A percentile compares a stretch with the other conserved stretches of the same genome.
These are phyloP conservation scores for Myiotriccus ornatus DNA, from an alignment of 2,797 vertebrate genomes.

Conservation along the genomic window DNA sequence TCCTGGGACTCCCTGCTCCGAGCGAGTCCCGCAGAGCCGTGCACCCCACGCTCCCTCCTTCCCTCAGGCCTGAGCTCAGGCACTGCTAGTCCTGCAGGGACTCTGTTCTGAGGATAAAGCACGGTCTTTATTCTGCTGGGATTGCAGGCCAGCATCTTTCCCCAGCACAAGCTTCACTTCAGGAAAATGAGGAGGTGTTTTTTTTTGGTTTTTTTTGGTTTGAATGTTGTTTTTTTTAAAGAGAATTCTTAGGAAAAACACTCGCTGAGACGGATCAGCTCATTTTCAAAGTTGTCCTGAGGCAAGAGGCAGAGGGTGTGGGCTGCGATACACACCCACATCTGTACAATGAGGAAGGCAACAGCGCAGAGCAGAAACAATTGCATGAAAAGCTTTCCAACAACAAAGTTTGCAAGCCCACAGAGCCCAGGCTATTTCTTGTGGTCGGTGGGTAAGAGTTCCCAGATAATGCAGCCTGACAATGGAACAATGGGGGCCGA, in stretches of 20 bases:
- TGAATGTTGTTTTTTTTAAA: constrained; percentile 42
- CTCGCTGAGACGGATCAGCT: background rate
- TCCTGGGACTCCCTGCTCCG: background rate
- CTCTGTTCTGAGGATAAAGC: background rate
- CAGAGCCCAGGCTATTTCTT: constrained; percentile 63
- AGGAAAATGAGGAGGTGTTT: background rate
- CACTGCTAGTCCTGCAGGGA: background rate
- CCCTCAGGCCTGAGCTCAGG: background rate
- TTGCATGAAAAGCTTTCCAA: constrained; percentile 66
- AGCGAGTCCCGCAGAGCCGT: background rate
- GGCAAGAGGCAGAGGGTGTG: constrained; percentile 62
- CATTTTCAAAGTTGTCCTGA: constrained; percentile 33
- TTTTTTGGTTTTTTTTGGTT: background rate
- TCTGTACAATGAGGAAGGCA: constrained; percentile 57
- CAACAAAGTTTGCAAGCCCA: constrained; percentile 64
- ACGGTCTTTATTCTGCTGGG: background rate
- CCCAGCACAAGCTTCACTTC: constrained; percentile 16
- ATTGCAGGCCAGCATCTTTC: background rate
- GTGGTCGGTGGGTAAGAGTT: constrained; percentile 61
- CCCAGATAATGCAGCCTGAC: constrained; percentile 63
- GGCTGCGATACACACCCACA: constrained; percentile 61
- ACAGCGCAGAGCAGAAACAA: constrained; percentile 45
- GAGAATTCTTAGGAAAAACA: constrained; percentile 51
- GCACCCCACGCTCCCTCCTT: background rate
- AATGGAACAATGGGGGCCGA: constrained; percentile 57